Conservation (phyloP, 2,888 invertebrate genomes). For the Plebejus melissa region DNA sequence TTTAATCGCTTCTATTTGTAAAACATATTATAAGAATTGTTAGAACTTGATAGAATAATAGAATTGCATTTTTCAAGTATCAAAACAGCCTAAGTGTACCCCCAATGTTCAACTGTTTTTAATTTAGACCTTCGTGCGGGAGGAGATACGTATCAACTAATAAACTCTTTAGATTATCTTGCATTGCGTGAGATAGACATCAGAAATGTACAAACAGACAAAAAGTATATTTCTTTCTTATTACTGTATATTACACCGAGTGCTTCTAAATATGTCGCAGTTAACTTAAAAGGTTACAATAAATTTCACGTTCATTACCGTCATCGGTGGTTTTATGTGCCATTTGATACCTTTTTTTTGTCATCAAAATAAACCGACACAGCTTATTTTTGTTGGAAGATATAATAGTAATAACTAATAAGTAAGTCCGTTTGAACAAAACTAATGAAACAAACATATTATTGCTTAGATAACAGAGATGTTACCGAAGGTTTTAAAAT, state of each 20-base stretch:
- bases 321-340: background rate
- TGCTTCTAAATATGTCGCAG: slow-evolving; percentile 18
- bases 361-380: background rate
- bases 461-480: too few relatives aligned
- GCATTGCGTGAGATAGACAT: slow-evolving; percentile 44
- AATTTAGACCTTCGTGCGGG: slow-evolving; percentile 24
- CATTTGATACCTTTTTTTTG: background rate
- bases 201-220: slow-evolving; percentile 41
- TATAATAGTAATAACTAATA: too few relatives aligned
- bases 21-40: background rate
- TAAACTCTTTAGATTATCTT: slow-evolving; percentile 31
- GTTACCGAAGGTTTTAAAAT: too few relatives aligned
- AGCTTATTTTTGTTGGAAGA: background rate
- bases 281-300: slow-evolving; percentile 27
- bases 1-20: too few relatives aligned
- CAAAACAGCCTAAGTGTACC: slow-evolving; percentile 4
- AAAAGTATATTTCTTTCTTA: slow-evolving; percentile 42
- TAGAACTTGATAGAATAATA: background rate
- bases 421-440: too few relatives aligned
- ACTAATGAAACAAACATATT: too few relatives aligned
- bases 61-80: background rate
- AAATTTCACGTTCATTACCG: slow-evolving; percentile 15
- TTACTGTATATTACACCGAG: slow-evolving; percentile 28
- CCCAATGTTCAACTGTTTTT: slow-evolving; percentile 22
- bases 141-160: slow-evolving; percentile 29